phyloP scores from a whole-genome alignment of 2,888 invertebrate species.

The Apomyelois bistriatella region DNA sequence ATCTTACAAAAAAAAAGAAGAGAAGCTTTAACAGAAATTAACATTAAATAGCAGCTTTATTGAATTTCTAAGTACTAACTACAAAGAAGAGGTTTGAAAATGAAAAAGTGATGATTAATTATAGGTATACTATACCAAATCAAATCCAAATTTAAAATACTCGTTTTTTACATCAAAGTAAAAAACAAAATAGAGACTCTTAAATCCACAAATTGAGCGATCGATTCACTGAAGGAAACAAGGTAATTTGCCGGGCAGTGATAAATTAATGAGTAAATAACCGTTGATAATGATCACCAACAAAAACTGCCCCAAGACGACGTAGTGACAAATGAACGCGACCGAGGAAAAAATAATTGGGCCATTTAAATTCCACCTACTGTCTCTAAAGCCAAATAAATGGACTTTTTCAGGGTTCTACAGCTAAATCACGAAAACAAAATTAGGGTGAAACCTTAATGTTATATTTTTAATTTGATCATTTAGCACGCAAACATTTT shows the following conservation, averaged over 20 bases:
- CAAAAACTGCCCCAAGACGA: conserved; percentile 46
- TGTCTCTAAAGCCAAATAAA: conserved; percentile 53
- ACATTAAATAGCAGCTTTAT: too few species aligned
- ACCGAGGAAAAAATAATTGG: conserved; percentile 58
- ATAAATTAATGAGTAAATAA: conserved; percentile 74
- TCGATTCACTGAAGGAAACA: conserved; percentile 36
- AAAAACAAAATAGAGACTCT: conserved; percentile 7
- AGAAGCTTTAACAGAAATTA: too few species aligned
- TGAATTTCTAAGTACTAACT: too few species aligned
- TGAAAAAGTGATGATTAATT: too few species aligned
- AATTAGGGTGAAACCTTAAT: not conserved
- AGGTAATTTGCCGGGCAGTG: conserved; percentile 66
- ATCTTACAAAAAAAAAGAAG: too few species aligned
- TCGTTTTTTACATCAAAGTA: not conserved
- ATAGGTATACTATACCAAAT: too few species aligned
- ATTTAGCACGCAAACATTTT: too few species aligned
- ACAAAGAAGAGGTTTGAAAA: too few species aligned
- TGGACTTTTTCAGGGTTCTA: conserved; percentile 38
- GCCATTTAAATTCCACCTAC: conserved; percentile 54
- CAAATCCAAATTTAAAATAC: too few species aligned
- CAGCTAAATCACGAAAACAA: conserved; percentile 10
- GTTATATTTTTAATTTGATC: not conserved
- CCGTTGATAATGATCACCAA: conserved; percentile 62
- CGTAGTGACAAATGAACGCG: conserved; percentile 57
- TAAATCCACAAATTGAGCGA: conserved; percentile 36